Percentiles rank a stretch among this genome's conserved stretches.
Conservation (phyloP, 2,797 vertebrate species). For the Manis crassicaudata region DNA sequence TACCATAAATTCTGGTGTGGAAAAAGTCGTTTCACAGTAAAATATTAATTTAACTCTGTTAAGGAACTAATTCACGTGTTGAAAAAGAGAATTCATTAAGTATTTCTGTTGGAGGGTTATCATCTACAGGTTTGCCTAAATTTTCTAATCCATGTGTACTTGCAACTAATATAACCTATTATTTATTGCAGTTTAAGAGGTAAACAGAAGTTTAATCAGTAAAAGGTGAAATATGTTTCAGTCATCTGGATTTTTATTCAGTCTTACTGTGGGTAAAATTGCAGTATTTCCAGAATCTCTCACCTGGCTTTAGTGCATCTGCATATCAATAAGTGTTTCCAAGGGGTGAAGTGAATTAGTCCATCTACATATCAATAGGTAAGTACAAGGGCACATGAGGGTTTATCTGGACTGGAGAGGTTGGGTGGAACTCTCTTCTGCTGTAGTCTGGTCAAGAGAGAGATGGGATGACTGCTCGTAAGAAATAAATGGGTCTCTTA, state of each 20-base stretch:
- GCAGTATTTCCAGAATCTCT: no score
- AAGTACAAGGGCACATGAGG: no score
- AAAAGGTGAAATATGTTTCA: background rate
- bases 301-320: no score
- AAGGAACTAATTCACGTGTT: background rate
- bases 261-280: background rate
- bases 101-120: background rate
- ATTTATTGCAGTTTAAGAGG: background rate
- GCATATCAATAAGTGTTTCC: no score
- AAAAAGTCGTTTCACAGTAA: background rate
- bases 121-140: background rate
- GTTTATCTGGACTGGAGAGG: no score
- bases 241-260: background rate
- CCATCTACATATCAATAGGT: no score
- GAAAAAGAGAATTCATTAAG: slow-evolving; percentile 21
- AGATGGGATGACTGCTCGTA: no score
- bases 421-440: no score
- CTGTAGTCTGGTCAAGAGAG: no score
- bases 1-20: background rate
- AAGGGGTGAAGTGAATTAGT: no score
- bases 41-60: slow-evolving; percentile 24
- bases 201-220: background rate
- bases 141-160: background rate
- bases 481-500: no score
- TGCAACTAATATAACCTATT: background rate